These are phyloP conservation scores for Arnoldichthys spilopterus DNA, from an alignment of 2,797 vertebrate genomes.

Conservation along the genomic window DNA sequence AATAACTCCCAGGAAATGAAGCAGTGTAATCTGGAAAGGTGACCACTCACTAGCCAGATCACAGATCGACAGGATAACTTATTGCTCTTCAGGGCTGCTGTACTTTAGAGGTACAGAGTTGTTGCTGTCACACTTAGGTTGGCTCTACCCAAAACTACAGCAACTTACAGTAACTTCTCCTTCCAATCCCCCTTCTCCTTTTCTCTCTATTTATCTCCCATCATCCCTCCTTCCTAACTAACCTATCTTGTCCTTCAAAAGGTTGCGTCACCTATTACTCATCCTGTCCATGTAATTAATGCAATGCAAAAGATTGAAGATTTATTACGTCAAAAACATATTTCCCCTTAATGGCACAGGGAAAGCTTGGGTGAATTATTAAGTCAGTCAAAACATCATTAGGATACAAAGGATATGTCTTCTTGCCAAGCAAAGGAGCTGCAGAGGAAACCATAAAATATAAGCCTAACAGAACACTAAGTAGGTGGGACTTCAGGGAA, in stretches of 20 bases:
- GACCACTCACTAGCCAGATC: background rate
- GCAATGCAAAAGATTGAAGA: constrained; percentile 63
- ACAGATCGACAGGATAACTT: background rate
- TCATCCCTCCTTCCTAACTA: constrained; percentile 7
- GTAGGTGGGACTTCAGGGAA: no score
- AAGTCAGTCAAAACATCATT: constrained; percentile 61
- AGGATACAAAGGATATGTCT: constrained; percentile 41
- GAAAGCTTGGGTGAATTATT: constrained; percentile 56
- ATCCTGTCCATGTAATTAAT: constrained; percentile 65
- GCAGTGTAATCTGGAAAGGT: no score
- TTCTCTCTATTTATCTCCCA: background rate
- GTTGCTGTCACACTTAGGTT: constrained; percentile 20
- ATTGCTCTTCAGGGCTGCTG: background rate
- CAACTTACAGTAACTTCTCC: background rate
- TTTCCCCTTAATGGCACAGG: constrained; percentile 58
- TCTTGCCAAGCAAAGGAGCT: constrained; percentile 22
- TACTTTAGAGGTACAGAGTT: background rate
- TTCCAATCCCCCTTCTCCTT: background rate
- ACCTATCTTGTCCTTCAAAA: constrained; percentile 57
- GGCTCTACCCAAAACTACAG: constrained; percentile 11
- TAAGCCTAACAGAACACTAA: background rate
- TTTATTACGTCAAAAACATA: constrained; percentile 64
- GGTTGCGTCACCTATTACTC: constrained; percentile 54
- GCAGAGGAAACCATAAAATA: constrained; percentile 11
- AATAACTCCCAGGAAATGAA: background rate